Evolutionary conservation across 2,888 invertebrate genomes (phyloP).

Genomic region (Saturnia japonica): DNA sequence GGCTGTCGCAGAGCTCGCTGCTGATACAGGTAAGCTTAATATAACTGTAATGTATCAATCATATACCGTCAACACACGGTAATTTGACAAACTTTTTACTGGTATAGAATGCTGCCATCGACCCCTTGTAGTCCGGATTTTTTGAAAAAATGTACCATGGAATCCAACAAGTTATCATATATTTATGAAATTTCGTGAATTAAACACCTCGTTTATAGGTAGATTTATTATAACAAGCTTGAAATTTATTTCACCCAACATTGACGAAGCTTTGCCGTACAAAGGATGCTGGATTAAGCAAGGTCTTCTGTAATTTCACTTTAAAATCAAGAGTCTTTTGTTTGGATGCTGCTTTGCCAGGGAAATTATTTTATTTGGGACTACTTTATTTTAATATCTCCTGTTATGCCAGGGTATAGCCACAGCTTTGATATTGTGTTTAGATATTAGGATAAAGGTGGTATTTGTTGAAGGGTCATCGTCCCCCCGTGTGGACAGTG

Average conservation of each 20-base stretch:
- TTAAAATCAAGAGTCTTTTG: neutral
- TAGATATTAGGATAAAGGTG: constrained; percentile 34
- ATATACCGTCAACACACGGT: neutral
- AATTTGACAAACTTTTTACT: too few relatives aligned
- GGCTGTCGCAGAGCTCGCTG: constrained; percentile 88
- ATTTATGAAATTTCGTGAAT: too few relatives aligned
- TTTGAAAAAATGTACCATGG: too few relatives aligned
- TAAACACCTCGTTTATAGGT: too few relatives aligned
- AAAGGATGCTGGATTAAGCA: too few relatives aligned
- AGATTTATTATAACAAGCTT: too few relatives aligned
- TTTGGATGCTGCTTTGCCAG: neutral
- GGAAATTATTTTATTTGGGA: neutral
- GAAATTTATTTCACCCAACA: too few relatives aligned
- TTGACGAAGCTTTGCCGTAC: too few relatives aligned
- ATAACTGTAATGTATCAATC: constrained; percentile 22
- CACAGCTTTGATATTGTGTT: constrained; percentile 5
- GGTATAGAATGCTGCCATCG: too few relatives aligned
- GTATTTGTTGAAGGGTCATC: constrained; percentile 62
- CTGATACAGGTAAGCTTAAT: constrained; percentile 64
- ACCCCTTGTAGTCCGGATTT: too few relatives aligned
- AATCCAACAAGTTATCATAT: too few relatives aligned
- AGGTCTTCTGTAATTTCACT: too few relatives aligned
- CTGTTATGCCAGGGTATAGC: neutral
- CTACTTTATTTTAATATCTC: neutral
- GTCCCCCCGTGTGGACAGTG: constrained; percentile 34